Conservation (phyloP, 2,797 vertebrate genomes). For the Sparus aurata region DNA sequence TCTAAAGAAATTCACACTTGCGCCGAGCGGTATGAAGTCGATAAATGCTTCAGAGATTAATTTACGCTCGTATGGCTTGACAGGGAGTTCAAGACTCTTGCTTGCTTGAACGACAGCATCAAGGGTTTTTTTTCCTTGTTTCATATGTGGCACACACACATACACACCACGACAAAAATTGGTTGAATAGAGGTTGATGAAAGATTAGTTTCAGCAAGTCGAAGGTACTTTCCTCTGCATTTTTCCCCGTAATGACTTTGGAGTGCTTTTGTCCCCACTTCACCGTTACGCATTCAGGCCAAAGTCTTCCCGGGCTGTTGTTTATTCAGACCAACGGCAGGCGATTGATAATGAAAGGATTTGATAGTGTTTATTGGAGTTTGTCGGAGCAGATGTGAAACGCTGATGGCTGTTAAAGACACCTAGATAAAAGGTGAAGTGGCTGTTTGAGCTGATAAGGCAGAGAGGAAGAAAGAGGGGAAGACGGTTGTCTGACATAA, state of each 20-base stretch:
- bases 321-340: slow-evolving; percentile 73
- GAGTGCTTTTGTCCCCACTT: slow-evolving; percentile 66
- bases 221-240: slow-evolving; percentile 34
- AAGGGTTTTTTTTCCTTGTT: slow-evolving; percentile 8
- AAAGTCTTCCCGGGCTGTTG: slow-evolving; percentile 62
- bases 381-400: slow-evolving; percentile 79
- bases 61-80: slow-evolving; percentile 33
- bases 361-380: slow-evolving; percentile 77
- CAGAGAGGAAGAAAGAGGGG: slow-evolving; percentile 13
- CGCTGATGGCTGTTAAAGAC: slow-evolving; percentile 66
- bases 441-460: slow-evolving; percentile 78
- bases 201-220: slow-evolving; percentile 19
- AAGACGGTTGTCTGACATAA: slow-evolving; percentile 49
- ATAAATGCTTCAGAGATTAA: slow-evolving; percentile 55
- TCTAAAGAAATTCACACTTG: slow-evolving; percentile 59
- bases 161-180: neutral
- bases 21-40: slow-evolving; percentile 31
- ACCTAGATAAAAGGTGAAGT: slow-evolving; percentile 65
- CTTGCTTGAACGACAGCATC: neutral
- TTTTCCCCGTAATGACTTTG: slow-evolving; percentile 22
- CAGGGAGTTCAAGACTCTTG: slow-evolving; percentile 19
- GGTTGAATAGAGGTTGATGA: slow-evolving; percentile 21
- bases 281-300: slow-evolving; percentile 60
- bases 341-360: slow-evolving; percentile 55
- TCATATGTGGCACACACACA: slow-evolving; percentile 17